These are phyloP conservation scores for Drosophila nigromelanica DNA, from an alignment of 1,140 invertebrate species.

Conservation along the genomic window DNA sequence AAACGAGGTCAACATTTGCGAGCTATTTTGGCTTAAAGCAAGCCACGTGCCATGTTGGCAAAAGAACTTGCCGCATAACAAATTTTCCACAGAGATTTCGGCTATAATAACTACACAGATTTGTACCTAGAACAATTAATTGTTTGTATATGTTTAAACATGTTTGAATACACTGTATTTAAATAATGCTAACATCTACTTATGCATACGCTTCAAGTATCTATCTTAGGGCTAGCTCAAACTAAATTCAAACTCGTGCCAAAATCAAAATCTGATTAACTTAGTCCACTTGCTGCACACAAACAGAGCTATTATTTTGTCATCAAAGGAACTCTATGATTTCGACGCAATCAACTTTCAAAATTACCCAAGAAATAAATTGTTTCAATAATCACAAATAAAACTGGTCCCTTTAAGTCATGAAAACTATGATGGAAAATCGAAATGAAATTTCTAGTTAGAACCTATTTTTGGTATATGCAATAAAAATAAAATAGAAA, in stretches of 20 bases:
- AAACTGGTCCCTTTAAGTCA: slow-evolving; percentile 50
- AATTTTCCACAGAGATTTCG: slow-evolving; percentile 12
- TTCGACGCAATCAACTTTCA: slow-evolving; percentile 8
- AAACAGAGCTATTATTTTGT: slow-evolving; percentile 39
- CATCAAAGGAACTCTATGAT: slow-evolving; percentile 64
- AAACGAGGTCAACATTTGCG: slow-evolving; percentile 27
- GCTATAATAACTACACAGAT: slow-evolving; percentile 14
- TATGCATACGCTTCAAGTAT: not conserved
- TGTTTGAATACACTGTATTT: slow-evolving; percentile 55
- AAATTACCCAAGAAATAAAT: not conserved
- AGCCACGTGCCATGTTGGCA: not conserved
- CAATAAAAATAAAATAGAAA: too few species aligned
- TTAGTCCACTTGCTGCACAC: slow-evolving; percentile 9
- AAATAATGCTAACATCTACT: slow-evolving; percentile 28
- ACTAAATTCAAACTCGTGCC: not conserved
- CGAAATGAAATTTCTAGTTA: too few species aligned
- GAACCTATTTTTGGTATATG: too few species aligned
- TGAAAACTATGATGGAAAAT: not conserved
- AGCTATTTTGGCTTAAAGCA: not conserved
- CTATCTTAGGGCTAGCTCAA: slow-evolving; percentile 13
- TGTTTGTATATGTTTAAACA: slow-evolving; percentile 15
- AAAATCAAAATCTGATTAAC: slow-evolving; percentile 19
- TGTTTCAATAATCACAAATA: slow-evolving; percentile 32
- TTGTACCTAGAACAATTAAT: slow-evolving; percentile 15
- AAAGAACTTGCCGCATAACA: slow-evolving; percentile 14